phyloP scores from a whole-genome alignment of 2,888 invertebrate genomes.

The Drosophila fulvimacula region DNA sequence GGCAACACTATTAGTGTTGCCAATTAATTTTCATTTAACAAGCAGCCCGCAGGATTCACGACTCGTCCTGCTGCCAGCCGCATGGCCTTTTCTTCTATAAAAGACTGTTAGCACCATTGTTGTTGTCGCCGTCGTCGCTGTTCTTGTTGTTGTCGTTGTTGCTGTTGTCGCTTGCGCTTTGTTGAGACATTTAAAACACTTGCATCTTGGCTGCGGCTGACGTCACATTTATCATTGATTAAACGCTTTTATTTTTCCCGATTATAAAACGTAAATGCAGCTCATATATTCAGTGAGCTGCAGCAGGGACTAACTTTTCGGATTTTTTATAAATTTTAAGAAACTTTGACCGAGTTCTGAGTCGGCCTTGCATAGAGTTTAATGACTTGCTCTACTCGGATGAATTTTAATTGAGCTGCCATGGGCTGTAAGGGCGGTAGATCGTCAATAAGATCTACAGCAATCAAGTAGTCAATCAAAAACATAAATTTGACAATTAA shows the following conservation, averaged over 20 bases:
- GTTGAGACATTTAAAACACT: slow-evolving; percentile 59
- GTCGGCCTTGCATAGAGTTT: neutral
- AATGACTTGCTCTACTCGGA: neutral
- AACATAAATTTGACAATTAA: too few relatives aligned
- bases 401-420: neutral
- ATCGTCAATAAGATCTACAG: neutral
- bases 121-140: too few relatives aligned
- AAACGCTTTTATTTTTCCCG: slow-evolving; percentile 38
- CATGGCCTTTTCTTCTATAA: slow-evolving; percentile 6
- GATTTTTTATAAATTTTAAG: neutral
- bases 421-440: too few relatives aligned
- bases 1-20: slow-evolving; percentile 69
- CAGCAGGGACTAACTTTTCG: neutral
- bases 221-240: slow-evolving; percentile 64
- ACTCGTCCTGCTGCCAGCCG: slow-evolving; percentile 15
- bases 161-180: slow-evolving; percentile 37
- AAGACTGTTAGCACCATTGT: slow-evolving; percentile 15
- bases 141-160: slow-evolving; percentile 20
- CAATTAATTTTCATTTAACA: slow-evolving; percentile 80
- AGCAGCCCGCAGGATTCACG: slow-evolving; percentile 62
- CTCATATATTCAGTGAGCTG: slow-evolving; percentile 19
- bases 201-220: slow-evolving; percentile 16
- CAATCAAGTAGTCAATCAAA: neutral
- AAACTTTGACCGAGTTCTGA: neutral
- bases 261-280: slow-evolving; percentile 43